These are phyloP conservation scores for Palaemon carinicauda DNA, from an alignment of 1,140 invertebrate genomes.

Conservation along the genomic window DNA sequence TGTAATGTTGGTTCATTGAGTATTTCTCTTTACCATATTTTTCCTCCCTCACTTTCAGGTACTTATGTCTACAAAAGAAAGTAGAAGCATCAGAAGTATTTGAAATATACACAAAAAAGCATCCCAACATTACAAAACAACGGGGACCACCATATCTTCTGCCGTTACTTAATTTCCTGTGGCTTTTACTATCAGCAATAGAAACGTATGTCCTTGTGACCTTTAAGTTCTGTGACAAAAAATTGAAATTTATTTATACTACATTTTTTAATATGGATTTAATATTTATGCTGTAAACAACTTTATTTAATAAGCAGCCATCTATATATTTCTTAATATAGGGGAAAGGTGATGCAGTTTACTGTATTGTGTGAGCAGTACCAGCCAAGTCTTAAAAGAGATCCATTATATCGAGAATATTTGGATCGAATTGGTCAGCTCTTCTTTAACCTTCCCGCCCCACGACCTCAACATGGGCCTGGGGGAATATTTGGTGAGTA, in stretches of 20 bases:
- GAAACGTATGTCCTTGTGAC: slow-evolving; percentile 71
- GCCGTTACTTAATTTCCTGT: slow-evolving; percentile 90
- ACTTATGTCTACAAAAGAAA: slow-evolving; percentile 80
- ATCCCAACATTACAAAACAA: slow-evolving; percentile 77
- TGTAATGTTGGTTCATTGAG: neutral
- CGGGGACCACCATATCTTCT: slow-evolving; percentile 80
- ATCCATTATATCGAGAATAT: slow-evolving; percentile 82
- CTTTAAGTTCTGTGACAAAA: neutral
- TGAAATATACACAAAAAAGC: slow-evolving; percentile 79
- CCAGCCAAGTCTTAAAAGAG: slow-evolving; percentile 76
- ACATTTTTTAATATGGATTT: too few species aligned
- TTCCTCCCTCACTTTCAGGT: slow-evolving; percentile 67
- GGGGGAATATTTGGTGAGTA: slow-evolving; percentile 70
- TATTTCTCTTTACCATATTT: too few species aligned
- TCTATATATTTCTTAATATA: slow-evolving; percentile 65
- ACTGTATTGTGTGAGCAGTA: slow-evolving; percentile 80
- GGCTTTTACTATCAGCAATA: slow-evolving; percentile 85
- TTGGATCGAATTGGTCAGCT: slow-evolving; percentile 83
- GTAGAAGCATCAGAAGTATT: slow-evolving; percentile 82
- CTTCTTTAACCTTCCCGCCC: slow-evolving; percentile 74
- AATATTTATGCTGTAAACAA: too few species aligned
- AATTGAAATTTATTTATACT: too few species aligned
- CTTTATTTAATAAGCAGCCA: neutral
- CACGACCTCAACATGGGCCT: slow-evolving; percentile 64
- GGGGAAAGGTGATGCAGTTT: slow-evolving; percentile 72